Percentiles rank a stretch among this genome's conserved stretches.
These are phyloP conservation scores for Drosophila limbata DNA, from an alignment of 2,888 invertebrate species.

Conservation along the genomic window DNA sequence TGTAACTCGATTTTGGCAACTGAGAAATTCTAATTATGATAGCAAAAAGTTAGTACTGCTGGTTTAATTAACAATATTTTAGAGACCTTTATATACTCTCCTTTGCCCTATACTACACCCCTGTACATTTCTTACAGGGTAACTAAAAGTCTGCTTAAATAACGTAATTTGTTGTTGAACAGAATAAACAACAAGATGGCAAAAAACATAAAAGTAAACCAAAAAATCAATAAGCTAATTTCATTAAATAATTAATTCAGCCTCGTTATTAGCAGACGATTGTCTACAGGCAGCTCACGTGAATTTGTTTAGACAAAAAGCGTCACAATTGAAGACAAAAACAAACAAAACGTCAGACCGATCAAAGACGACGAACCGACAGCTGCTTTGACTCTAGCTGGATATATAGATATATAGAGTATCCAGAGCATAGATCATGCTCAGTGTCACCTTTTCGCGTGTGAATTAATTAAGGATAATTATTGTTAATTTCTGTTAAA, in stretches of 20 bases:
- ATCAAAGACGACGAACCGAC: constrained; percentile 48
- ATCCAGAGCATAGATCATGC: constrained; percentile 3
- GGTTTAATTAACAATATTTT: too few species aligned
- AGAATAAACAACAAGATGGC: not conserved
- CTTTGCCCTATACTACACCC: not conserved
- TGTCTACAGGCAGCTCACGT: constrained; percentile 64
- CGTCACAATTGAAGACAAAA: constrained; percentile 59
- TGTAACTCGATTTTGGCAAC: too few species aligned
- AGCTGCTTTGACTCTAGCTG: constrained; percentile 3
- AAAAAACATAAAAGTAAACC: constrained; percentile 18
- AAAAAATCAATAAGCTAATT: constrained; percentile 45
- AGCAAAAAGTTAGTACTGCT: too few species aligned
- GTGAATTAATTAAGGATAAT: constrained; percentile 72
- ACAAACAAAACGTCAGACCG: constrained; percentile 1
- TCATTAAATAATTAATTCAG: constrained; percentile 61
- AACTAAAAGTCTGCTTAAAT: constrained; percentile 7
- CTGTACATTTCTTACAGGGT: not conserved
- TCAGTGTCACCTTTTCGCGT: constrained; percentile 8
- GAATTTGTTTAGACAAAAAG: constrained; percentile 77
- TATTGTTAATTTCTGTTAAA: constrained; percentile 53
- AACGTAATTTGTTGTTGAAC: constrained; percentile 20
- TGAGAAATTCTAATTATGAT: not conserved
- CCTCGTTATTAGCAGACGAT: constrained; percentile 53
- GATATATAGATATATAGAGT: not conserved
- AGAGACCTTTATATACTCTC: not conserved